A percentile compares a stretch with the other conserved stretches of the same genome.
These are phyloP conservation scores for Varanus salvator DNA, from an alignment of 2,113 vertebrate genomes.

Conservation along the genomic window DNA sequence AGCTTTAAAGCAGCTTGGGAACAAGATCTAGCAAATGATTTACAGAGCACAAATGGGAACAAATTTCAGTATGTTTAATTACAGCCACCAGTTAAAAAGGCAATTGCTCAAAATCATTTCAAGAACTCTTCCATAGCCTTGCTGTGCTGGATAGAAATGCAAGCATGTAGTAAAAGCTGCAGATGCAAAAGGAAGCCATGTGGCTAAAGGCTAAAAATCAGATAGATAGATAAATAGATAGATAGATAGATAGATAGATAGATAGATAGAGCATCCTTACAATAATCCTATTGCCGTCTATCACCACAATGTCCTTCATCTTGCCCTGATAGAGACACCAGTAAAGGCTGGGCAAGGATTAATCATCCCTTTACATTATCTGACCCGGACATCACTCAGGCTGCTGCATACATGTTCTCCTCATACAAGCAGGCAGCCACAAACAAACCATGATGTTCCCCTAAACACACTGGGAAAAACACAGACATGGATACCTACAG, in stretches of 20 bases:
- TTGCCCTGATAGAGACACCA: neutral
- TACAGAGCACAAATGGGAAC: neutral
- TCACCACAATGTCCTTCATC: neutral
- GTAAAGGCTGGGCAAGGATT: neutral
- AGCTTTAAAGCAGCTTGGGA: neutral
- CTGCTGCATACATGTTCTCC: neutral
- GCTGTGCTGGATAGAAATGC: neutral
- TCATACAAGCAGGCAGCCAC: neutral
- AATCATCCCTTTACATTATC: neutral
- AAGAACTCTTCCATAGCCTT: neutral
- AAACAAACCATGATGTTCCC: neutral
- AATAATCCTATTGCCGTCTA: neutral
- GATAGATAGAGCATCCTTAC: neutral
- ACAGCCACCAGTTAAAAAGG: neutral
- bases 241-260: too few species aligned
- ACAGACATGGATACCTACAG: neutral
- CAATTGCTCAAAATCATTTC: neutral
- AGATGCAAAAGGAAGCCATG: too few species aligned
- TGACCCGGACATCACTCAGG: neutral
- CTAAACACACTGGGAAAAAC: neutral
- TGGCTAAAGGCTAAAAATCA: too few species aligned
- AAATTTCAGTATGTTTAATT: neutral
- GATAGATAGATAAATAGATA: too few species aligned
- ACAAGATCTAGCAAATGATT: neutral
- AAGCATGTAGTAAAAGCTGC: neutral